Conservation (phyloP, 2,888 invertebrate species). For the Furcula furcula region DNA sequence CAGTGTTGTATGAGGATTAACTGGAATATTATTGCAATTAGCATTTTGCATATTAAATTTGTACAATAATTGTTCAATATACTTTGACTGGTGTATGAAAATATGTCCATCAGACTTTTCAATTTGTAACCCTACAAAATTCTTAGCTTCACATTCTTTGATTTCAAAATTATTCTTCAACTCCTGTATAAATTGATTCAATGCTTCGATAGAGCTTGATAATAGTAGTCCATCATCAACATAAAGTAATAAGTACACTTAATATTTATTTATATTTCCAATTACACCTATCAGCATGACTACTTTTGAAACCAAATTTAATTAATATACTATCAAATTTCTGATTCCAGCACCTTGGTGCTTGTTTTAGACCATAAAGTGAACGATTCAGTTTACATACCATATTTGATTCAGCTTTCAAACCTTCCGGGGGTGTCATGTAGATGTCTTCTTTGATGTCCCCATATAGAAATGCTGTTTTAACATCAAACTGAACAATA, state of each 20-base stretch:
- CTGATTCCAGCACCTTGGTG: conserved; percentile 21
- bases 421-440: conserved; percentile 24
- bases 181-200: background rate
- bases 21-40: conserved; percentile 4
- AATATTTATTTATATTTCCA: conserved; percentile 4
- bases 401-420: conserved; percentile 6
- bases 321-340: conserved; percentile 10
- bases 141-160: background rate
- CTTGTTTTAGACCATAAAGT: conserved; percentile 21
- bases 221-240: background rate
- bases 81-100: too few relatives aligned
- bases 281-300: conserved; percentile 20
- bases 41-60: conserved; percentile 8
- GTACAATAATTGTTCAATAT: background rate
- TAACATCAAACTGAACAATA: conserved; percentile 23
- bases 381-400: conserved; percentile 21
- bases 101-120: too few relatives aligned
- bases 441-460: conserved; percentile 13
- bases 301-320: conserved; percentile 2
- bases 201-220: background rate
- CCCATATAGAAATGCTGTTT: conserved; percentile 26
- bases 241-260: background rate
- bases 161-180: conserved; percentile 1
- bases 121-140: too few relatives aligned
- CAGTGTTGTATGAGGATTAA: too few relatives aligned